Percentiles rank a stretch among this genome's conserved stretches.
Conservation (phyloP, 2,797 vertebrate species). For the Sciurus vulgaris region DNA sequence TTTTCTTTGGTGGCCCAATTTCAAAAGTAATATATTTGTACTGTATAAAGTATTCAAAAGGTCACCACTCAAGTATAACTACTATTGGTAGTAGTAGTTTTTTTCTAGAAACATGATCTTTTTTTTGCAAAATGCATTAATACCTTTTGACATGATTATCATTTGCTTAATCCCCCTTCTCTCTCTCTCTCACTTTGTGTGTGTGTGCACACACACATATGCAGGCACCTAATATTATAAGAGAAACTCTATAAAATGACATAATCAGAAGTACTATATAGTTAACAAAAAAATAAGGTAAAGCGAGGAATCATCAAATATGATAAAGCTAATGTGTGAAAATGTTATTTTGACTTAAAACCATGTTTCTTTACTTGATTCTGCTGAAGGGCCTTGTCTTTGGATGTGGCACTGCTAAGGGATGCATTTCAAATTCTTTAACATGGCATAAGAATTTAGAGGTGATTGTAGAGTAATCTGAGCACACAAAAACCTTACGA, state of each 20-base stretch:
- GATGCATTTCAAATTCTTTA: neutral
- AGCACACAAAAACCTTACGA: neutral
- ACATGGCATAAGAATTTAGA: neutral
- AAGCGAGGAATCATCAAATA: neutral
- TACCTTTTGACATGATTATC: neutral
- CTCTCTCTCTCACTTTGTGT: neutral
- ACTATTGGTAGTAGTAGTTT: neutral
- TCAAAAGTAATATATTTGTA: conserved; percentile 39
- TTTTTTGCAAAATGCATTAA: conserved; percentile 9
- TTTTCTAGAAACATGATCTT: neutral
- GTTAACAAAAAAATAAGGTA: neutral
- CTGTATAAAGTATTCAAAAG: conserved; percentile 19
- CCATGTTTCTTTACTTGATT: neutral
- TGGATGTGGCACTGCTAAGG: neutral
- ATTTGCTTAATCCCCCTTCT: neutral
- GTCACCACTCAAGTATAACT: neutral
- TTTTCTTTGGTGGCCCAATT: conserved; percentile 29
- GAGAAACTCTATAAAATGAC: neutral
- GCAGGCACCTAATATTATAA: neutral
- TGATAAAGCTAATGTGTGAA: neutral
- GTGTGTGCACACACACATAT: no score
- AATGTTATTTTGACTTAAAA: conserved; percentile 14
- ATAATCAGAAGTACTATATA: neutral
- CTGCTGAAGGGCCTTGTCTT: neutral
- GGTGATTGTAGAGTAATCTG: neutral